phyloP scores from a whole-genome alignment of 2,113 vertebrate species.

The Oceanodroma tethys region DNA sequence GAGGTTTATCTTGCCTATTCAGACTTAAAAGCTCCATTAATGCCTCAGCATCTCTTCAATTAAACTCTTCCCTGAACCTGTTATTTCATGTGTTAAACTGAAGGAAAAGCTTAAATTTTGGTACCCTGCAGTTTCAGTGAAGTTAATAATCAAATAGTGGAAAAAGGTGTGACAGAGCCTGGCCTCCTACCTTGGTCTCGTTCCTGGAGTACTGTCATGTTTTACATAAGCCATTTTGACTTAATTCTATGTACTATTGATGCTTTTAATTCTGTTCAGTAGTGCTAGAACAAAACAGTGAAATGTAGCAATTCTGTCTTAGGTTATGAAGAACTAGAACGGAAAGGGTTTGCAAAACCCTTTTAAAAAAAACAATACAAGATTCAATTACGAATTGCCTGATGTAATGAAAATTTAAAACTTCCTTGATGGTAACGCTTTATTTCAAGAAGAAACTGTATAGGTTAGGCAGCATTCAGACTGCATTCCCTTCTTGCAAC shows the following conservation, averaged over 20 bases:
- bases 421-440: background rate
- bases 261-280: background rate
- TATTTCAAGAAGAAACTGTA: background rate
- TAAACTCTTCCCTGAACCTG: background rate
- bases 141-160: background rate
- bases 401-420: background rate
- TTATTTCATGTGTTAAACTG: background rate
- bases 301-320: background rate
- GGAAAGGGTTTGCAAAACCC: background rate
- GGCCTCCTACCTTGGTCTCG: no score
- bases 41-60: background rate
- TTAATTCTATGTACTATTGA: background rate
- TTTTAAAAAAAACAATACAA: background rate
- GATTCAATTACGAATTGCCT: background rate
- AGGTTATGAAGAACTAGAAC: background rate
- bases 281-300: background rate
- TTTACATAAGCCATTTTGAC: background rate
- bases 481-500: background rate
- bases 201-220: background rate
- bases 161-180: background rate
- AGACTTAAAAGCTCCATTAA: background rate
- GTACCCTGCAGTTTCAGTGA: background rate
- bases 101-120: background rate
- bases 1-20: background rate
- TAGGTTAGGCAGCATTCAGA: background rate